Percentiles rank a stretch among this genome's conserved stretches.
These are phyloP conservation scores for Notiomystis cincta DNA, from an alignment of 2,113 vertebrate species.

Conservation along the genomic window DNA sequence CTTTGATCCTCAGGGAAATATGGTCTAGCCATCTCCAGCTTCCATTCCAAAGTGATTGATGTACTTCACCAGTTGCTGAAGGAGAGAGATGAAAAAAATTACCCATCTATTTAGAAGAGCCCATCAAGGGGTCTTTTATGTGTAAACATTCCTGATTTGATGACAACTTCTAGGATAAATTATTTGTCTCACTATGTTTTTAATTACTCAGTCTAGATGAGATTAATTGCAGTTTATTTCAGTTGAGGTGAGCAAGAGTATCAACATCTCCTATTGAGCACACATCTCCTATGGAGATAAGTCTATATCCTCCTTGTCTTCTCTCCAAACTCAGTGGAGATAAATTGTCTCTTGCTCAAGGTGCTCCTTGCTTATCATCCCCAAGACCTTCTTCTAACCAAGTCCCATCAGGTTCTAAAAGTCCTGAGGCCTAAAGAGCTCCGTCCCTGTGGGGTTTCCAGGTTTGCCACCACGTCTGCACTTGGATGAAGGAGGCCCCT, in stretches of 20 bases:
- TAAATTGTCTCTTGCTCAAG: not conserved
- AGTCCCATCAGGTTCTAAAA: not conserved
- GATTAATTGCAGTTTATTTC: not conserved
- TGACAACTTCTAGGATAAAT: not conserved
- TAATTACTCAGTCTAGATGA: constrained; percentile 9
- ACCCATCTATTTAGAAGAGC: not conserved
- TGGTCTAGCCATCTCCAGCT: not conserved
- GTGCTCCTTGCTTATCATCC: not conserved
- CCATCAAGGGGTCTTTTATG: not conserved
- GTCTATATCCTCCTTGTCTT: not conserved
- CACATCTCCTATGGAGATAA: not conserved
- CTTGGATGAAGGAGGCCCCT: not conserved
- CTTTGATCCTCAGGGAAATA: not conserved
- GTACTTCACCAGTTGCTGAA: not conserved
- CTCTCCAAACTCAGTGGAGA: not conserved
- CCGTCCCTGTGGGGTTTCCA: not conserved
- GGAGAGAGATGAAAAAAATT: not conserved
- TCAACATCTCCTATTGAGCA: not conserved
- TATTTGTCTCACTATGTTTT: not conserved
- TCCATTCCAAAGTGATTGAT: not conserved
- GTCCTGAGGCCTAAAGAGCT: not conserved
- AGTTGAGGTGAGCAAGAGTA: not conserved
- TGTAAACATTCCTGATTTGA: not conserved
- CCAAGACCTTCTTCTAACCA: not conserved
- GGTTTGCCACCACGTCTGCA: accelerated